Conservation (phyloP, 2,113 vertebrate species). For the Raphicerus campestris region DNA sequence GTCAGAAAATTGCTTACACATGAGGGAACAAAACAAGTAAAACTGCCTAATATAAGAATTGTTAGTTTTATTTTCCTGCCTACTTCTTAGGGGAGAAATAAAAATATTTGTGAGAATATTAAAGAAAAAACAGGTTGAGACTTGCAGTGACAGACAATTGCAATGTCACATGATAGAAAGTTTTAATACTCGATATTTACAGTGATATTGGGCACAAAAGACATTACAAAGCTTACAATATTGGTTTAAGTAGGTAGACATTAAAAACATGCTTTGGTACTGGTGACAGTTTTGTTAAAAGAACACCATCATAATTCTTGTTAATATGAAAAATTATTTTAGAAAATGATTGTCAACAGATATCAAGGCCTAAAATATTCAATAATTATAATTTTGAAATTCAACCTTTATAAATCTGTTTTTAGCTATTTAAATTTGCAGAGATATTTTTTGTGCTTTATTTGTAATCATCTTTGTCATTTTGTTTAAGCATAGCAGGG, state of each 20-base stretch:
- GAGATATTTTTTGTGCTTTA: background rate
- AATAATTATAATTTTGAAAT: background rate
- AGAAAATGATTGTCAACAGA: background rate
- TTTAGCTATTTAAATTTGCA: background rate
- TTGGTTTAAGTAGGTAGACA: background rate
- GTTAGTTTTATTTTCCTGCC: background rate
- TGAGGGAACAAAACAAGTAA: background rate
- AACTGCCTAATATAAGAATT: background rate
- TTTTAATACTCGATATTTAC: background rate
- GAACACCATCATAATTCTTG: background rate
- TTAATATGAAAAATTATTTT: background rate
- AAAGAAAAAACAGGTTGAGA: background rate
- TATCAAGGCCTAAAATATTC: background rate
- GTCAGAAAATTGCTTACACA: background rate
- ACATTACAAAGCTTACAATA: background rate
- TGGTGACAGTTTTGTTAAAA: background rate
- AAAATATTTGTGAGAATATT: background rate
- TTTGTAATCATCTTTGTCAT: background rate
- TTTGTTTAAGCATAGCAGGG: background rate
- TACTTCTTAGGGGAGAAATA: background rate
- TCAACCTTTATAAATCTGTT: background rate
- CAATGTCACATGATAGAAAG: background rate
- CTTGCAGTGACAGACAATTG: background rate
- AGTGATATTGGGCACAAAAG: background rate
- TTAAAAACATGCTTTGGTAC: background rate